phyloP scores from a whole-genome alignment of 2,797 vertebrate genomes.

The Buphagus erythrorhynchus region DNA sequence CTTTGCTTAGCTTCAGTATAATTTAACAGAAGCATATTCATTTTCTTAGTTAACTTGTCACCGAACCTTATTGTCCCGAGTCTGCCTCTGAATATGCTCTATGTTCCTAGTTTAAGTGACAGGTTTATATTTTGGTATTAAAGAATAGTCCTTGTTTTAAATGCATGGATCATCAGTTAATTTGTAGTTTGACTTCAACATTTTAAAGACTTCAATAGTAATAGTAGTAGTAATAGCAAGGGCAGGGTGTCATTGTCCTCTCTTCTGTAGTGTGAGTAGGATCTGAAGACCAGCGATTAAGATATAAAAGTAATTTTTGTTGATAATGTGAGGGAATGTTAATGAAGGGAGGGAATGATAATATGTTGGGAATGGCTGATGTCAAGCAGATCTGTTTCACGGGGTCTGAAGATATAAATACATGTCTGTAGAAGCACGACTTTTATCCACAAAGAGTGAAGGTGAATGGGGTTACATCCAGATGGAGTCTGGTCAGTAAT shows the following conservation, averaged over 20 bases:
- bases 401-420: background rate
- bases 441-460: background rate
- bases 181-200: background rate
- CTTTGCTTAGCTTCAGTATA: background rate
- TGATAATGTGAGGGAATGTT: background rate
- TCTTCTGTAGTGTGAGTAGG: background rate
- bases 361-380: background rate
- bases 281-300: background rate
- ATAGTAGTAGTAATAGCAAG: background rate
- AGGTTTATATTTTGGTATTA: background rate
- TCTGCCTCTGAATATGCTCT: background rate
- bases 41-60: background rate
- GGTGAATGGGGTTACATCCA: background rate
- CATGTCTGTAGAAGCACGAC: background rate
- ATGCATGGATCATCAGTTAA: background rate
- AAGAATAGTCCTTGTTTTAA: background rate
- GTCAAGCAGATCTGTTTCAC: background rate
- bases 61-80: background rate
- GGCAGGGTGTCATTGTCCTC: background rate
- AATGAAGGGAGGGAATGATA: too few species aligned
- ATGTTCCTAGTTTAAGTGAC: background rate
- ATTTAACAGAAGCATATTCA: background rate
- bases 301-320: background rate
- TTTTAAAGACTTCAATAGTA: background rate
- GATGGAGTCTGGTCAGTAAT: background rate